These are phyloP conservation scores for Dicerorhinus sumatrensis DNA, from an alignment of 2,113 vertebrate species.

Conservation along the genomic window DNA sequence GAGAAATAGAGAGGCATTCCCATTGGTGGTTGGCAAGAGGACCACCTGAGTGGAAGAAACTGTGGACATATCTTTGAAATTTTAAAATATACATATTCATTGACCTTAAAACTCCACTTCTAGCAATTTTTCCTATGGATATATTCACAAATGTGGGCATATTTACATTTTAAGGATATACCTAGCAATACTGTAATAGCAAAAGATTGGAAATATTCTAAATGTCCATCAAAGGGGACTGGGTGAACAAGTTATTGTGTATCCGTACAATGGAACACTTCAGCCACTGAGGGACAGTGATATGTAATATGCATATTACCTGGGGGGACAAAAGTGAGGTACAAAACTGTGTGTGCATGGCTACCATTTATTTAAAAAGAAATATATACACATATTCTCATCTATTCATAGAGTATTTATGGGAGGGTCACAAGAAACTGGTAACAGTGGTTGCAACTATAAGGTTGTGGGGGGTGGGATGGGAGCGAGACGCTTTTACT, in stretches of 20 bases:
- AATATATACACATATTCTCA: neutral
- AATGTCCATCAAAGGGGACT: neutral
- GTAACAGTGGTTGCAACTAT: neutral
- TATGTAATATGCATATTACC: neutral
- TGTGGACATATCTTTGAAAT: neutral
- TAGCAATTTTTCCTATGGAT: neutral
- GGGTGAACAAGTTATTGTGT: neutral
- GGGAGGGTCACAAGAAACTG: neutral
- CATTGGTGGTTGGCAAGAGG: slow-evolving; percentile 1
- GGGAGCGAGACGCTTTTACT: neutral
- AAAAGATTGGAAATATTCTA: neutral
- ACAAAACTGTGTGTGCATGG: neutral
- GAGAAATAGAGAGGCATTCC: neutral
- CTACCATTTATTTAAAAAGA: neutral
- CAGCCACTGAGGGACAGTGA: neutral
- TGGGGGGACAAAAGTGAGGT: neutral
- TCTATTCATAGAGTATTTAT: neutral
- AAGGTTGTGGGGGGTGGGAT: neutral
- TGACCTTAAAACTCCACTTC: slow-evolving; percentile 3
- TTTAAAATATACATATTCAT: neutral
- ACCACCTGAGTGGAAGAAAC: neutral
- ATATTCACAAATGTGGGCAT: neutral
- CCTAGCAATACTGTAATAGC: neutral
- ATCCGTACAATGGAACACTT: neutral
- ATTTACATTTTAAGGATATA: slow-evolving; percentile 41